phyloP scores from a whole-genome alignment of 30 jellyfish, hydroid and myxozoan species.

The Cassiopea xamachana region DNA sequence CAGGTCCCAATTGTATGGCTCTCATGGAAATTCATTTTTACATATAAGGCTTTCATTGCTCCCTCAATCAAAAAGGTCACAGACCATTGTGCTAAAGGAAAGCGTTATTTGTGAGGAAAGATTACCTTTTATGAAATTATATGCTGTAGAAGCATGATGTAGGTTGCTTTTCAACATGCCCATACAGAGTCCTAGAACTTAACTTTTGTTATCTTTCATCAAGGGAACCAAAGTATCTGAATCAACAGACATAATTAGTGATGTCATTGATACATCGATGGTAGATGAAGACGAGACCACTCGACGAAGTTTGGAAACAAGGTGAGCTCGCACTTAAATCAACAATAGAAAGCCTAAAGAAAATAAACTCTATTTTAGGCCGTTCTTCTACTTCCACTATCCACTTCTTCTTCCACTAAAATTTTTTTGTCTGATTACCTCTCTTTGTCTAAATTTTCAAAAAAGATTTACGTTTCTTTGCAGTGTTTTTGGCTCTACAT shows the following conservation, averaged over 20 bases:
- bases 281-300: constrained; percentile 18
- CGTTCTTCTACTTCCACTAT: neutral
- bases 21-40: too few relatives aligned
- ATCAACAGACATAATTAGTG: neutral
- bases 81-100: too few relatives aligned
- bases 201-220: neutral
- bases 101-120: too few relatives aligned
- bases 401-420: neutral
- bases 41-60: too few relatives aligned
- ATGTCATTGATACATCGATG: neutral
- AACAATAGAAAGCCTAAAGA: too few relatives aligned
- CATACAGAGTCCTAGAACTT: too few relatives aligned
- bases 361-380: neutral
- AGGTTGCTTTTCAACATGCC: too few relatives aligned
- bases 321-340: constrained; percentile 15
- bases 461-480: neutral
- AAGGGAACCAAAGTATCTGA: neutral
- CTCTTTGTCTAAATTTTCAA: neutral
- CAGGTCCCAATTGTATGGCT: too few relatives aligned
- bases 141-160: too few relatives aligned
- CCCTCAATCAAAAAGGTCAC: too few relatives aligned
- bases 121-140: too few relatives aligned
- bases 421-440: too few relatives aligned
- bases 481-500: constrained; percentile 77
- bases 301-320: constrained; percentile 52